Percentiles rank a stretch among this genome's conserved stretches.
Conservation (phyloP, 2,888 invertebrate genomes). For the Ectobius pallidus region DNA sequence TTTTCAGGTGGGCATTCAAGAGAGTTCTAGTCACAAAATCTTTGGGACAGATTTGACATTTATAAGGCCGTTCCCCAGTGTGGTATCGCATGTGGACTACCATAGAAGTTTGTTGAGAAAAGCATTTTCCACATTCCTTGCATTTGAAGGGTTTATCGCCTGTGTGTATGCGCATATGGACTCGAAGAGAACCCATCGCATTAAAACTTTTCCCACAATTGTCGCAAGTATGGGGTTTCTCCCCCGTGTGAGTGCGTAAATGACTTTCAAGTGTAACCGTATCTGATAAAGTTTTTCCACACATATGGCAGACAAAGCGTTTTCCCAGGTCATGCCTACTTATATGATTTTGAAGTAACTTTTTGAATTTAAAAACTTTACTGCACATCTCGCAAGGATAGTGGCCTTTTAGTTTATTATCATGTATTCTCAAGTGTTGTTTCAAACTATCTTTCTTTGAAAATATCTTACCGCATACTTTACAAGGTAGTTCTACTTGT, state of each 20-base stretch:
- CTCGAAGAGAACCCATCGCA: conserved; percentile 54
- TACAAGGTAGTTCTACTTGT: conserved; percentile 18
- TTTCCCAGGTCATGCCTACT: conserved; percentile 49
- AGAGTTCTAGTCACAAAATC: conserved; percentile 15
- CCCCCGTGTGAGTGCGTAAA: conserved; percentile 65
- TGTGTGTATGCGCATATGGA: conserved; percentile 62
- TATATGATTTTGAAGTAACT: conserved; percentile 9
- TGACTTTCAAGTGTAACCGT: conserved; percentile 66
- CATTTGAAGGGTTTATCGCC: conserved; percentile 60
- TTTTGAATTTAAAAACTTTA: neutral
- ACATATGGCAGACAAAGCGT: conserved; percentile 51
- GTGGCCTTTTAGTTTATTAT: conserved; percentile 42
- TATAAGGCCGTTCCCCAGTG: conserved; percentile 50
- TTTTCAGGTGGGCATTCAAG: neutral
- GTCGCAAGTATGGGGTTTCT: conserved; percentile 65
- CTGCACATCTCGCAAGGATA: conserved; percentile 26
- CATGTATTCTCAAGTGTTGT: conserved; percentile 34
- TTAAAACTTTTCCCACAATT: conserved; percentile 54
- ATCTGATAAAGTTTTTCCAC: conserved; percentile 48
- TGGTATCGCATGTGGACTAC: conserved; percentile 59
- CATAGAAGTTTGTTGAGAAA: conserved; percentile 59
- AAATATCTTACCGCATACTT: conserved; percentile 30
- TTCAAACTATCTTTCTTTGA: conserved; percentile 53
- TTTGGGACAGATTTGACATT: conserved; percentile 27
- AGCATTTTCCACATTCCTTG: conserved; percentile 58